Conservation (phyloP, 2,797 vertebrate genomes). For the Mormyrus proboscirostris region DNA sequence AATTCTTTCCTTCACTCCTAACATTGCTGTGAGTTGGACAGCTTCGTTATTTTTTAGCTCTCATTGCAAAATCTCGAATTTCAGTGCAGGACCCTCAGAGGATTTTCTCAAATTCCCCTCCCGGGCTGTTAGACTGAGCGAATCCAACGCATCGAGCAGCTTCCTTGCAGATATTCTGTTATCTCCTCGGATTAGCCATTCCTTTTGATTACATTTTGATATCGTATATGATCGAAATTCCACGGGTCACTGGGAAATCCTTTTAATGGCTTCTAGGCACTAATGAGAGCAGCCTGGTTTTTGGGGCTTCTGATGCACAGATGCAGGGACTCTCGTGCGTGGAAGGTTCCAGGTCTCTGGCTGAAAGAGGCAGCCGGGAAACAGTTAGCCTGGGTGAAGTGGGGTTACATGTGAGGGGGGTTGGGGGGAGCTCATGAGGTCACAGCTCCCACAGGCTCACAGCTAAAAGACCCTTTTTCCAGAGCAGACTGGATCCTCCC, state of each 20-base stretch:
- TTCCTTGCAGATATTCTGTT: not conserved
- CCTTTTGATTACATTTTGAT: slow-evolving; percentile 2
- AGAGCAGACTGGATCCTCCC: not conserved
- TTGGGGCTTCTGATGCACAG: not conserved
- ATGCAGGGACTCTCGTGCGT: not conserved
- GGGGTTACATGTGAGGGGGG: not conserved
- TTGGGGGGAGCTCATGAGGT: not conserved
- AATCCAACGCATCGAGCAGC: not conserved
- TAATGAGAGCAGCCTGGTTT: not conserved
- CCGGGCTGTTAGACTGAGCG: not conserved
- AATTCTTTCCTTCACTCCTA: not conserved
- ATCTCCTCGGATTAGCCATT: not conserved
- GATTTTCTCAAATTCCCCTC: not conserved
- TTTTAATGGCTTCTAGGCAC: not conserved
- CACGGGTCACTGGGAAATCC: not conserved
- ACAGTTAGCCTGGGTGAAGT: not conserved
- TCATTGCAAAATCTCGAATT: not conserved
- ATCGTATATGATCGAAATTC: not conserved
- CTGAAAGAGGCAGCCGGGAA: not conserved
- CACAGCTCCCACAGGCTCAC: not conserved
- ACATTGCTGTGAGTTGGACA: not conserved
- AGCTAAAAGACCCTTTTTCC: not conserved
- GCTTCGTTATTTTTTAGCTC: not conserved
- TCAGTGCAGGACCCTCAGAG: not conserved
- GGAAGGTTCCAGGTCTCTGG: not conserved